Evolutionary conservation across 2,113 vertebrate species (phyloP).

Genomic region (Gasterosteus aculeatus): DNA sequence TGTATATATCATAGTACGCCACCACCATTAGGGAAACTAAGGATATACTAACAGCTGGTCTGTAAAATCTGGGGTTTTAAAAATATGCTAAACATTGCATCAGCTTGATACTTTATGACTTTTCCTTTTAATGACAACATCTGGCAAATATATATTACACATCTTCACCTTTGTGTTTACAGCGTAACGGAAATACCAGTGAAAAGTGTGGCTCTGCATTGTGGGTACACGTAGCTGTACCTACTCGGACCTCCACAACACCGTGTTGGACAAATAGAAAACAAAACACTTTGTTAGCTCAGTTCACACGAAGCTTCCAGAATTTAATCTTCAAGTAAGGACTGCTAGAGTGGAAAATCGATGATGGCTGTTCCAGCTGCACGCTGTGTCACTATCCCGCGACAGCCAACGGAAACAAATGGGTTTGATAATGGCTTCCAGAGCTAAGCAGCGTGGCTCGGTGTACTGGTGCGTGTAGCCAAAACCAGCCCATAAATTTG

Average conservation of each 20-base stretch:
- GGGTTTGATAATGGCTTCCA: conserved; percentile 37
- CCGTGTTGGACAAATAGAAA: not conserved
- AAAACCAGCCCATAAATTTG: conserved; percentile 47
- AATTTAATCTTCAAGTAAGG: conserved; percentile 21
- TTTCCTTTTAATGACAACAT: not conserved
- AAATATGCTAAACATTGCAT: not conserved
- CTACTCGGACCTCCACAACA: not conserved
- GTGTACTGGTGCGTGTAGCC: conserved; percentile 53
- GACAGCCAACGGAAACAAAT: conserved; percentile 36
- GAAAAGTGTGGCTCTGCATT: conserved; percentile 19
- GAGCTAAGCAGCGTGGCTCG: conserved; percentile 31
- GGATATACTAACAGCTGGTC: not conserved
- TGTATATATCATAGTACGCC: not conserved
- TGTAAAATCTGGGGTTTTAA: not conserved
- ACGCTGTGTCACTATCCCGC: conserved; percentile 22
- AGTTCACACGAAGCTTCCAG: conserved; percentile 6
- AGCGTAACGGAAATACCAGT: conserved; percentile 34
- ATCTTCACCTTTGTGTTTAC: conserved; percentile 50
- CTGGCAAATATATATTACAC: not conserved
- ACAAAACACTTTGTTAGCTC: not conserved
- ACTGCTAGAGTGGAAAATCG: conserved; percentile 38
- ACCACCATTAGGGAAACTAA: not conserved
- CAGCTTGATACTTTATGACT: not conserved
- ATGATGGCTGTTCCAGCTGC: conserved; percentile 12
- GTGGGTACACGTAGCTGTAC: not conserved